These are phyloP conservation scores for Callionymus lyra DNA, from an alignment of 2,113 vertebrate genomes.

Conservation along the genomic window DNA sequence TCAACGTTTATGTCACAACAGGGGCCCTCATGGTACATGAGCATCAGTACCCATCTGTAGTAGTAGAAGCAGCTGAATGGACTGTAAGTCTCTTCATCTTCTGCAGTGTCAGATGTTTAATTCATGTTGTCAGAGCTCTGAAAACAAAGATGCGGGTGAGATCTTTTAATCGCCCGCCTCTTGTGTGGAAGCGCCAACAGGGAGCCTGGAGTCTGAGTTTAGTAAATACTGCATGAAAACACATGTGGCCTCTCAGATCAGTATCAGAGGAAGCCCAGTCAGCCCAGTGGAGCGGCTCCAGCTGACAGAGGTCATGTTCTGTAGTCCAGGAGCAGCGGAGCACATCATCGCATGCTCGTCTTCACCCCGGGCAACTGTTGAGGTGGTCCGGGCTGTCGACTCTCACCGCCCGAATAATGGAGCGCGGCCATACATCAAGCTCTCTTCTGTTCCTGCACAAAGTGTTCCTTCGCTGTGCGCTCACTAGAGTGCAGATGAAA, in stretches of 20 bases:
- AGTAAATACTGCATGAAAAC: conserved; percentile 42
- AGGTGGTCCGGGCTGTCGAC: conserved; percentile 21
- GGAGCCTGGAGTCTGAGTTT: conserved; percentile 8
- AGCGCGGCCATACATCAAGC: conserved; percentile 7
- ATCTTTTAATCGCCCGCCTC: too few relatives aligned
- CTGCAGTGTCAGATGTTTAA: too few relatives aligned
- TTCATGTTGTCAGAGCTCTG: too few relatives aligned
- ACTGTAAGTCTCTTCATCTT: too few relatives aligned
- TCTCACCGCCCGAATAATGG: conserved; percentile 7
- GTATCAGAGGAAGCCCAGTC: conserved; percentile 25
- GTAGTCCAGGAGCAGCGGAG: conserved; percentile 27
- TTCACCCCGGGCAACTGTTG: conserved; percentile 29
- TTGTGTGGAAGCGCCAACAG: too few relatives aligned
- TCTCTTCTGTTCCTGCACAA: conserved; percentile 9
- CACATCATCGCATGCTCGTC: conserved; percentile 32
- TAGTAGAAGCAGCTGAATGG: too few relatives aligned
- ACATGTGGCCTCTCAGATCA: conserved; percentile 35
- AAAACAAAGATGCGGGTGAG: too few relatives aligned
- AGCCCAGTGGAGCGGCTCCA: conserved; percentile 28
- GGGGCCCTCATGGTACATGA: too few relatives aligned
- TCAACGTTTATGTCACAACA: too few relatives aligned
- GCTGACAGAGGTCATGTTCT: conserved; percentile 36
- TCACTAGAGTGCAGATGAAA: conserved; percentile 51
- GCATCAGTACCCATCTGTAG: too few relatives aligned
- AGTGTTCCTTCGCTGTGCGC: conserved; percentile 38